phyloP scores from a whole-genome alignment of 2,113 vertebrate genomes.

The Rissa tridactyla region DNA sequence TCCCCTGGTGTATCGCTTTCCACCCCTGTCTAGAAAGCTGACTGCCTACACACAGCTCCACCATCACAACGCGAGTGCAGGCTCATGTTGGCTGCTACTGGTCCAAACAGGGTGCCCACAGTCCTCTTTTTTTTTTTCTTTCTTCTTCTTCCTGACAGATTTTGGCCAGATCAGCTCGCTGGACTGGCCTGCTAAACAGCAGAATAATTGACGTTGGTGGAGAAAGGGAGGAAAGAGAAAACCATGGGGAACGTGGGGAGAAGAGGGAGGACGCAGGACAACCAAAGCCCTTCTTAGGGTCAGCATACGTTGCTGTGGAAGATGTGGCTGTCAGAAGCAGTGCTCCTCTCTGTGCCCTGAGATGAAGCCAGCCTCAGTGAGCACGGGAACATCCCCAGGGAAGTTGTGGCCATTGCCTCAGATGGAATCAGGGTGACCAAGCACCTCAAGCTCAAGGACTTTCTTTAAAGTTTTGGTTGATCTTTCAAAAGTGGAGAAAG shows the following conservation, averaged over 20 bases:
- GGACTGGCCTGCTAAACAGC: neutral
- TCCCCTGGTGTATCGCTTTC: neutral
- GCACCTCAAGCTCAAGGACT: neutral
- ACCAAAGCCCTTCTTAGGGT: neutral
- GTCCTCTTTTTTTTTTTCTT: too few species aligned
- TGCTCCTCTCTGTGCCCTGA: neutral
- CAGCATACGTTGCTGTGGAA: neutral
- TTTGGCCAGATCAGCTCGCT: neutral
- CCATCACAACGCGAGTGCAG: neutral
- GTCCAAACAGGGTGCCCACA: neutral
- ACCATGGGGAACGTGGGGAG: accelerated
- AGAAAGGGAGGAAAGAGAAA: neutral
- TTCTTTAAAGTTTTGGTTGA: neutral
- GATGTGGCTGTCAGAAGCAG: neutral
- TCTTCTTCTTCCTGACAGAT: neutral
- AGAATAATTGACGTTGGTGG: neutral
- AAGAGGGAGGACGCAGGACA: neutral
- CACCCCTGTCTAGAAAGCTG: neutral
- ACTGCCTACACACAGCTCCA: neutral
- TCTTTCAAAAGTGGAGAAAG: neutral
- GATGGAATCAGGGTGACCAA: neutral
- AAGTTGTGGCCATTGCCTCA: neutral
- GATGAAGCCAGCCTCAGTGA: neutral
- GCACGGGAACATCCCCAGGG: neutral
- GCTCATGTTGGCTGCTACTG: neutral